Evolutionary conservation across 64 coral and sea anemone species (phyloP).

Genomic region (Dendronephthya gigantea): DNA sequence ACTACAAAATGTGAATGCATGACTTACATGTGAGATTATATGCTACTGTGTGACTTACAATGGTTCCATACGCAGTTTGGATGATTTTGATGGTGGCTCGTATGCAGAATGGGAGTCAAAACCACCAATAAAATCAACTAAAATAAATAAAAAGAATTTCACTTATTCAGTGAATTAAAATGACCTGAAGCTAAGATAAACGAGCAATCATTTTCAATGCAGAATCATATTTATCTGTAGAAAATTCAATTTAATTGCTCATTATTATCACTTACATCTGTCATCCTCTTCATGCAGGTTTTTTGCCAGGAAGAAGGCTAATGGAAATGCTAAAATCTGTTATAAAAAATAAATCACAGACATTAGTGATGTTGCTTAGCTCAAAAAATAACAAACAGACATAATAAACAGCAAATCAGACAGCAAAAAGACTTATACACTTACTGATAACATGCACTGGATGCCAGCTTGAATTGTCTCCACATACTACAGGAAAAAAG

Average conservation of each 20-base stretch:
- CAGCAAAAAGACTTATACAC: background rate
- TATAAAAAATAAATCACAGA: background rate
- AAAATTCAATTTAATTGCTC: too few species aligned
- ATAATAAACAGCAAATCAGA: background rate
- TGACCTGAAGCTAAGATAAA: too few species aligned
- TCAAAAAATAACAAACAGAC: background rate
- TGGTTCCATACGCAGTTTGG: constrained; percentile 83
- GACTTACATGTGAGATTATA: too few species aligned
- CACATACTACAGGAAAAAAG: constrained; percentile 62
- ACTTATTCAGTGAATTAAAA: background rate
- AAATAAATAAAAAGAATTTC: constrained; percentile 4
- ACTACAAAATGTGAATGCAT: background rate
- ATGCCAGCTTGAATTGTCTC: constrained; percentile 80
- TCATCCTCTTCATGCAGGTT: constrained; percentile 89
- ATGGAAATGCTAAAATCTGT: constrained; percentile 88
- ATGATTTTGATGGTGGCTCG: constrained; percentile 88
- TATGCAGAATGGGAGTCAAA: constrained; percentile 91
- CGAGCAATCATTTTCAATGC: too few species aligned
- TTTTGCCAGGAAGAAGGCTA: constrained; percentile 80
- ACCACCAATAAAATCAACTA: constrained; percentile 98
- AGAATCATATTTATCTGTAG: too few species aligned
- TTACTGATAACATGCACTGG: constrained; percentile 79
- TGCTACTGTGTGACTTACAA: constrained; percentile 54
- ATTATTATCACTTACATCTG: constrained; percentile 46
- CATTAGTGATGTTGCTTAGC: too few species aligned